These are phyloP conservation scores for Sapayoa aenigma DNA, from an alignment of 2,113 vertebrate species.

Conservation along the genomic window DNA sequence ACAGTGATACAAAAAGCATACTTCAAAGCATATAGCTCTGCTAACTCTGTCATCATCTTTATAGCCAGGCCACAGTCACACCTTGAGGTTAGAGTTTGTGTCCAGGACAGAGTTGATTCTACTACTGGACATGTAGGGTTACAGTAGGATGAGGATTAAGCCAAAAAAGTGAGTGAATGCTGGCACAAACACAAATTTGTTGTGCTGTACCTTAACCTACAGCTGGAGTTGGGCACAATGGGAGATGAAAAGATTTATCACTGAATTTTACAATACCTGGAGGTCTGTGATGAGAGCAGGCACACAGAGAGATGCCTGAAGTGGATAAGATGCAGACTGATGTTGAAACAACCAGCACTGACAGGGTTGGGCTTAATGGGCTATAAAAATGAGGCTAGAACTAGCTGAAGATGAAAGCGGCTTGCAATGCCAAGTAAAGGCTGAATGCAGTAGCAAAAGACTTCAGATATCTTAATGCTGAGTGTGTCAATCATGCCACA, in stretches of 20 bases:
- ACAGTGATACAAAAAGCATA: neutral
- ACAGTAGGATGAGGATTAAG: neutral
- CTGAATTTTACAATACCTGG: slow-evolving; percentile 22
- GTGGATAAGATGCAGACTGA: slow-evolving; percentile 21
- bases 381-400: neutral
- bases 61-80: neutral
- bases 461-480: neutral
- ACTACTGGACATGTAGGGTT: neutral
- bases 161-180: neutral
- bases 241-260: slow-evolving; percentile 13
- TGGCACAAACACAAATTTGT: neutral
- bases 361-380: neutral
- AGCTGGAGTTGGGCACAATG: neutral
- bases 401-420: neutral
- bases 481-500: neutral
- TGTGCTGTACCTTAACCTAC: neutral
- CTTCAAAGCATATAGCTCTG: neutral
- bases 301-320: slow-evolving; percentile 23
- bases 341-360: slow-evolving; percentile 33
- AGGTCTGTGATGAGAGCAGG: neutral
- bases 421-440: neutral
- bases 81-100: neutral
- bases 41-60: neutral
- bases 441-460: neutral
- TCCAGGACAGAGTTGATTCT: neutral